phyloP scores from a whole-genome alignment of 2,797 vertebrate species.

The Silurus lanzhouensis region DNA sequence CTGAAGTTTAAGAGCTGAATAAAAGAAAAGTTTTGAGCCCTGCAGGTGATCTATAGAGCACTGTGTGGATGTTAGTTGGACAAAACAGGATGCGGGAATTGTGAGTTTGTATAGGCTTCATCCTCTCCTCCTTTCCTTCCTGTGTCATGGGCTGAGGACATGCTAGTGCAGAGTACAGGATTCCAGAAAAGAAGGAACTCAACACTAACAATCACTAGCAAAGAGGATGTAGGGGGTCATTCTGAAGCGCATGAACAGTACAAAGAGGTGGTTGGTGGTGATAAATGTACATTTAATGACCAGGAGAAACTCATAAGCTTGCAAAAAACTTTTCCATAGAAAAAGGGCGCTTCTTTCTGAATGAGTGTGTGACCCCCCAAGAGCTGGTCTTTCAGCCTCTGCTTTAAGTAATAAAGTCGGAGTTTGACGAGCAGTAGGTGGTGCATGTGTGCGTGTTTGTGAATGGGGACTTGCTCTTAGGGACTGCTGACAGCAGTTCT shows the following conservation, averaged over 20 bases:
- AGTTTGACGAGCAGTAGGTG: conserved; percentile 61
- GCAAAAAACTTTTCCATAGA: conserved; percentile 46
- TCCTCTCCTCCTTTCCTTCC: conserved; percentile 73
- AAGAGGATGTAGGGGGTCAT: conserved; percentile 18
- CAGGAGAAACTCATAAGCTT: conserved; percentile 52
- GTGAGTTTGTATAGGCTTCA: conserved; percentile 59
- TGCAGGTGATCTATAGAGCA: conserved; percentile 37
- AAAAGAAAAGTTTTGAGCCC: conserved; percentile 28
- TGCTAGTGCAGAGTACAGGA: conserved; percentile 53
- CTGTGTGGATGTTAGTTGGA: conserved; percentile 65
- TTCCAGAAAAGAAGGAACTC: conserved; percentile 57
- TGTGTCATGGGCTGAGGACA: conserved; percentile 63
- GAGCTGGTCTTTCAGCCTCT: conserved; percentile 66
- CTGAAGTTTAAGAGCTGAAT: conserved; percentile 24
- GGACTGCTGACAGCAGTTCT: conserved; percentile 77
- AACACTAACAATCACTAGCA: conserved; percentile 49
- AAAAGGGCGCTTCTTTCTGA: conserved; percentile 35
- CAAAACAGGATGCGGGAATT: conserved; percentile 64
- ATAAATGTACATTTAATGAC: conserved; percentile 45
- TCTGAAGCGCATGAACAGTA: conserved; percentile 22
- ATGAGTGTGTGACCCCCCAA: conserved; percentile 53
- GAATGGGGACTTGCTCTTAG: conserved; percentile 65
- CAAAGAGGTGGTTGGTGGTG: conserved; percentile 26
- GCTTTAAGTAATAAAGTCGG: conserved; percentile 49
- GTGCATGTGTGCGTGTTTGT: conserved; percentile 67